Base-by-base conservation (phyloP, 2,797 vertebrate species). In the Schizopygopsis malacanthus region DNA sequence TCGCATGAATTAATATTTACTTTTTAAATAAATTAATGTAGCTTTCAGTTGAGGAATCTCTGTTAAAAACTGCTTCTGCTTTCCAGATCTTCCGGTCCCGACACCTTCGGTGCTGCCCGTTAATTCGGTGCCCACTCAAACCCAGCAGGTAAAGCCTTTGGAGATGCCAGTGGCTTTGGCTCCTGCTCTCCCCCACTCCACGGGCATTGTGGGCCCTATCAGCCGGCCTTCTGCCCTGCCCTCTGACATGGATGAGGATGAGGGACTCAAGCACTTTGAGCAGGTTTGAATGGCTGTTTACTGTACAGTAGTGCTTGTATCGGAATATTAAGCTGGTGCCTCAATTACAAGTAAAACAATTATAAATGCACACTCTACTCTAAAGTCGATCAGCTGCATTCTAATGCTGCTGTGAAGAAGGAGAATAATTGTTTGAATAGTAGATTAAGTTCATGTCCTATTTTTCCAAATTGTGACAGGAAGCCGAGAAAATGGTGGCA, bases 401-500 rank as follows among this genome's bases (percentile, higher is more conserved):
- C 20, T 65, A 50, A 11, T 50, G 11, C n/a, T 43, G 9, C 22
- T 2, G 11, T 59, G 22, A 50, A 25, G 15, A 72, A 11, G 18
- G 3, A 4, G 20, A 28, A 1, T 28, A 28, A 28, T 28, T 45
- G n/a, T 82, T 72, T 77, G n/a, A 37, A 67, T 4, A 9, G 43
- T 37, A 39, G 43, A 3, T 3, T 1, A 52, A n/a, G 8, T 72
- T 25, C 2, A 37, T 2, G 7, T 84, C 28, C 77, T 56, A 1
- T 15, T 6, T 59, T 50, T 65, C 18, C 13, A 67, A 33, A 25
- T 1, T 22, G 50, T 13, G 47, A 47, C 90, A 99, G 98, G 98
- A 99, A 95, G 98, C 98, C 47, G 98, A 99, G 91, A 99, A 99
- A 90, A 99, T 99, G 98, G 98, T 99, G 88, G 98, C 98, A 1